phyloP scores from a whole-genome alignment of 2,888 invertebrate species.

The Drosophila meridiana region DNA sequence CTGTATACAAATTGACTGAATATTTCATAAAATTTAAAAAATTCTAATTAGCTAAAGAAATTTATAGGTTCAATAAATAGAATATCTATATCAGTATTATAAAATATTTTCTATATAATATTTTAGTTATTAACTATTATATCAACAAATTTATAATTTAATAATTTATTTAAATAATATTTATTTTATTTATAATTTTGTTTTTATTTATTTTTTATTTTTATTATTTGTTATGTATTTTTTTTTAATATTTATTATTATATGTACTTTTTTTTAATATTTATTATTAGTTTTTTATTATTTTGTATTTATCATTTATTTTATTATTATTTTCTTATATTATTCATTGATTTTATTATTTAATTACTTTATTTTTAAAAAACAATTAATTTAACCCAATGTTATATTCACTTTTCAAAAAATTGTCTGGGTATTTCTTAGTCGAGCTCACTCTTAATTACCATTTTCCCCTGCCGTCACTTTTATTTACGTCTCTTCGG shows the following conservation, averaged over 20 bases:
- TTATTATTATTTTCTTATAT: too few relatives aligned
- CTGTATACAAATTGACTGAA: background rate
- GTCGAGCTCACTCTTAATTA: background rate
- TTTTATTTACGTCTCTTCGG: slow-evolving; percentile 29
- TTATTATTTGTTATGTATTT: background rate
- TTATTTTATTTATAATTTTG: too few relatives aligned
- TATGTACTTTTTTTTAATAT: too few relatives aligned
- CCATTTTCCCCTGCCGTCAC: background rate
- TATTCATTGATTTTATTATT: background rate
- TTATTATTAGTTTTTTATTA: background rate
- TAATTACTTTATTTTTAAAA: background rate
- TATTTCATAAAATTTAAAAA: background rate
- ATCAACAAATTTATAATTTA: too few relatives aligned
- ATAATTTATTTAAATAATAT: too few relatives aligned
- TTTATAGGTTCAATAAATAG: too few relatives aligned
- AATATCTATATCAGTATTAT: background rate
- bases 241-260: background rate
- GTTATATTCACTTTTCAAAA: background rate
- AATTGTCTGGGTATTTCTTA: background rate
- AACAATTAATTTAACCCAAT: too few relatives aligned
- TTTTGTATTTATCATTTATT: background rate
- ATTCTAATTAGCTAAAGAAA: too few relatives aligned
- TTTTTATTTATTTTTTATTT: too few relatives aligned
- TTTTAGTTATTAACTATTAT: too few relatives aligned
- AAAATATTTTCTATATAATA: background rate